phyloP scores from a whole-genome alignment of 92 coral and sea anemone species.

The Phymanthus crucifer region DNA sequence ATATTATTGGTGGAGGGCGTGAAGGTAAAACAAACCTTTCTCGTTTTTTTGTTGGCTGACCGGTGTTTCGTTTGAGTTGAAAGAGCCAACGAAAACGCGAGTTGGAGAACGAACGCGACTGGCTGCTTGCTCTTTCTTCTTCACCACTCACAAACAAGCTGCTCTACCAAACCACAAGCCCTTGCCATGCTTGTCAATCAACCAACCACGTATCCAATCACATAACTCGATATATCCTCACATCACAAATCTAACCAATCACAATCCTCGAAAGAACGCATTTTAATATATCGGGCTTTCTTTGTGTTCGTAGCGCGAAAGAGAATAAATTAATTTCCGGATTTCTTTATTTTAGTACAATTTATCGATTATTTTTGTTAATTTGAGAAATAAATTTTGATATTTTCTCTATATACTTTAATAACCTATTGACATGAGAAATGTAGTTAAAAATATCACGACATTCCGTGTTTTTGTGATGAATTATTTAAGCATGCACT shows the following conservation, averaged over 20 bases:
- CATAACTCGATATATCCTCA: conserved; percentile 7
- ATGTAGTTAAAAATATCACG: background rate
- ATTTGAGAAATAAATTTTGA: background rate
- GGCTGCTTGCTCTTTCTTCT: conserved; percentile 91
- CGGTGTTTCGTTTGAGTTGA: conserved; percentile 99
- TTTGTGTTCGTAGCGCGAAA: background rate
- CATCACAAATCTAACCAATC: conserved; percentile 45
- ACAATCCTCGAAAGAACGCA: background rate
- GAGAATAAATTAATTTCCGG: background rate
- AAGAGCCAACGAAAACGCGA: conserved; percentile 99
- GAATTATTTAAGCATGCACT: background rate
- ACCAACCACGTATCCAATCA: conserved; percentile 61
- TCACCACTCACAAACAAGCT: conserved; percentile 99
- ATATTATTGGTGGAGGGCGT: conserved; percentile 99
- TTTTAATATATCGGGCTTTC: conserved; percentile 9
- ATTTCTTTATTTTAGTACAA: background rate
- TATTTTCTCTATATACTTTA: background rate
- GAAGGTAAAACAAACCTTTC: conserved; percentile 99
- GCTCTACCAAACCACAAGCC: conserved; percentile 75
- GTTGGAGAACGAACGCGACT: conserved; percentile 94
- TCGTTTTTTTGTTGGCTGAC: conserved; percentile 99
- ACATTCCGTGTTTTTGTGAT: background rate
- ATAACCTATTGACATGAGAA: background rate
- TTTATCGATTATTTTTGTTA: background rate
- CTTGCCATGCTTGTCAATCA: conserved; percentile 87